These are phyloP conservation scores for Tholera decimalis DNA, from an alignment of 2,888 invertebrate species.

Conservation along the genomic window DNA sequence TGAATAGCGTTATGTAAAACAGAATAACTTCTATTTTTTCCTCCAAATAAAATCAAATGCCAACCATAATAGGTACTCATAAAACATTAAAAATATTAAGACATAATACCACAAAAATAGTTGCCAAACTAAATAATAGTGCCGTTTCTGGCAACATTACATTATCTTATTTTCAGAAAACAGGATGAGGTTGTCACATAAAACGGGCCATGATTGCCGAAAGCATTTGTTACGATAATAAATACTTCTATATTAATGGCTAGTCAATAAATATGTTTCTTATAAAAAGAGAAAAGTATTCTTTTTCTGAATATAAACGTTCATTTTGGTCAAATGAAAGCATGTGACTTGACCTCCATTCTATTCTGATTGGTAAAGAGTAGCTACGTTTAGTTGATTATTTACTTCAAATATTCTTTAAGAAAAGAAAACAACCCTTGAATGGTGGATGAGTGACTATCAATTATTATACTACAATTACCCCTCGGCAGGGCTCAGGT, in stretches of 20 bases:
- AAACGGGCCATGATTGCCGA: constrained; percentile 42
- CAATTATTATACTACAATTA: too few species aligned
- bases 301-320: constrained; percentile 9
- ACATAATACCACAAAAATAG: constrained; percentile 20
- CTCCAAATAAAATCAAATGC: constrained; percentile 24
- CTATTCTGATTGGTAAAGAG: background rate
- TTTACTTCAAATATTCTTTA: too few species aligned
- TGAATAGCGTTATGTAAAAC: background rate
- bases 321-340: background rate
- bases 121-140: constrained; percentile 54
- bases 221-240: constrained; percentile 55
- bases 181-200: constrained; percentile 62
- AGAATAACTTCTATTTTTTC: background rate
- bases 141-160: constrained; percentile 51
- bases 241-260: constrained; percentile 41
- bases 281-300: constrained; percentile 23
- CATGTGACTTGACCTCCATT: background rate
- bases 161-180: constrained; percentile 56
- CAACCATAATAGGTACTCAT: constrained; percentile 16
- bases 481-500: too few species aligned
- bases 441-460: too few species aligned
- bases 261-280: constrained; percentile 28
- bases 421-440: too few species aligned
- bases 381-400: too few species aligned
- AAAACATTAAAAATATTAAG: constrained; percentile 43